Evolutionary conservation across 2,113 vertebrate genomes (phyloP).

Genomic region (Psettodes erumei): DNA sequence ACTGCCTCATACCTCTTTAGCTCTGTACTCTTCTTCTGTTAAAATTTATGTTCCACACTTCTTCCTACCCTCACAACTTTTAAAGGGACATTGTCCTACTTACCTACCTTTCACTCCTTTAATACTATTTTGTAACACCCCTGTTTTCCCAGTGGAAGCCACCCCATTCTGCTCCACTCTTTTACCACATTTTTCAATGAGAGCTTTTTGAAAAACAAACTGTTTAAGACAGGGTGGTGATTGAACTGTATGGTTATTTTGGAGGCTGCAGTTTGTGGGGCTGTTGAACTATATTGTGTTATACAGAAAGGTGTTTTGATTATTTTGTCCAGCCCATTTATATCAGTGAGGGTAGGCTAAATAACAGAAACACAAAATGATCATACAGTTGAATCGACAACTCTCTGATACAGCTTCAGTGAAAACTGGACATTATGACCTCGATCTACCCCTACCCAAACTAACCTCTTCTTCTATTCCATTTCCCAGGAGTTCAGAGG

Average conservation of each 20-base stretch:
- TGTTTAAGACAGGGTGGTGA: not conserved
- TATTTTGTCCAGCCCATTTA: not conserved
- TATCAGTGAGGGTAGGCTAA: not conserved
- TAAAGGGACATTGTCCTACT: conserved; percentile 68
- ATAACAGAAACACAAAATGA: not conserved
- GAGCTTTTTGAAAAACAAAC: conserved; percentile 18
- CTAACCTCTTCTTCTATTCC: not conserved
- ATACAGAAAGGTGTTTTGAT: not conserved
- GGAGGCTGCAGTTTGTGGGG: not conserved
- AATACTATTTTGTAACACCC: conserved; percentile 20
- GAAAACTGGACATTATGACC: not conserved
- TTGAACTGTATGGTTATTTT: not conserved
- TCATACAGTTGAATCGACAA: not conserved
- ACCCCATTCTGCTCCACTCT: conserved; percentile 2
- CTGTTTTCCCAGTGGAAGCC: conserved; percentile 34
- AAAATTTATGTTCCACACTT: conserved; percentile 55
- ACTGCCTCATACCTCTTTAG: conserved; percentile 35
- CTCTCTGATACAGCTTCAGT: not conserved
- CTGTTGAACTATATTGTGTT: too few species aligned
- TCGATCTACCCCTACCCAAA: fast-evolving
- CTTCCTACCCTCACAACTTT: conserved; percentile 54
- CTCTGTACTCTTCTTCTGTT: conserved; percentile 34
- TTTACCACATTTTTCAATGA: conserved; percentile 43
- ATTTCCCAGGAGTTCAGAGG: not conserved
- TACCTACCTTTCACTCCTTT: conserved; percentile 37